Evolutionary conservation across 1,140 invertebrate species (phyloP).

Genomic region (Gonatopus flavifemur): DNA sequence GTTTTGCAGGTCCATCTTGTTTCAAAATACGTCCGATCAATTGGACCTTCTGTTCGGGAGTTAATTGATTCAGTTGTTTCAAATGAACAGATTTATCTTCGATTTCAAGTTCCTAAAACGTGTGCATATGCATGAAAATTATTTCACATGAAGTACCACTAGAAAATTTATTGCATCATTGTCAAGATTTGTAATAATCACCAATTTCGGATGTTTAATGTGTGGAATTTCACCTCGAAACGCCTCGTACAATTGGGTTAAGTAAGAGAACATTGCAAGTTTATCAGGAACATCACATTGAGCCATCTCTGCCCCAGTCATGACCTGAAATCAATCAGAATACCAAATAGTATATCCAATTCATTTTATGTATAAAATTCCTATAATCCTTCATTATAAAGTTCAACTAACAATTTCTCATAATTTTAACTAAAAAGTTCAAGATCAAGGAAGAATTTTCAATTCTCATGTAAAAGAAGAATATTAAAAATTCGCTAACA

Average conservation of each 20-base stretch:
- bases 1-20: conserved; percentile 35
- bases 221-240: conserved; percentile 82
- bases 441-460: too few species aligned
- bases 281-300: conserved; percentile 72
- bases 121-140: too few species aligned
- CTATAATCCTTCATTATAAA: too few species aligned
- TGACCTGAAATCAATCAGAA: conserved; percentile 64
- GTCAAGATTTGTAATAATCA: conserved; percentile 59
- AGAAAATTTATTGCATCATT: too few species aligned
- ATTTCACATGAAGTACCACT: not conserved
- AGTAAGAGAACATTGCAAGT: conserved; percentile 76
- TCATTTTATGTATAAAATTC: too few species aligned
- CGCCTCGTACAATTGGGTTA: conserved; percentile 84
- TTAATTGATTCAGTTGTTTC: conserved; percentile 51
- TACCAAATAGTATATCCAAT: too few species aligned
- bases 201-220: conserved; percentile 75
- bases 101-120: conserved; percentile 47
- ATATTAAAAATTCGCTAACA: too few species aligned
- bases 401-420: too few species aligned
- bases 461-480: too few species aligned
- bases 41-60: conserved; percentile 49
- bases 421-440: too few species aligned
- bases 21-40: conserved; percentile 47
- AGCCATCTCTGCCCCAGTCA: conserved; percentile 81
- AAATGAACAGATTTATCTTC: conserved; percentile 44